phyloP scores from a whole-genome alignment of 2,113 vertebrate species.

The Vimba vimba region DNA sequence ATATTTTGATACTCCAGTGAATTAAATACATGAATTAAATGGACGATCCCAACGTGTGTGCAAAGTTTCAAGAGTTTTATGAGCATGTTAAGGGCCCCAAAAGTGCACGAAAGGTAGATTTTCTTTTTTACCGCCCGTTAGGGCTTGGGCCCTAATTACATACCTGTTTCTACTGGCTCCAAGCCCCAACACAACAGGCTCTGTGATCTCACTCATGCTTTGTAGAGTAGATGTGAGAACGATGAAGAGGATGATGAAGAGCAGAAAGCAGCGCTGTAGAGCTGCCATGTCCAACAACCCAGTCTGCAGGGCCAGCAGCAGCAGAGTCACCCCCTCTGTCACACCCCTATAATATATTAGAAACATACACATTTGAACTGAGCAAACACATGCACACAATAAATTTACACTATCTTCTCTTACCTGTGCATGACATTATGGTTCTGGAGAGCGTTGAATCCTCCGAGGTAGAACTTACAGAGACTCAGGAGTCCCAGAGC shows the following conservation, averaged over 20 bases:
- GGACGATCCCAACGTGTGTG: too few relatives aligned
- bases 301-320: conserved; percentile 87
- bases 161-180: conserved; percentile 85
- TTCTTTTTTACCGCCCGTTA: too few relatives aligned
- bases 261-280: conserved; percentile 87
- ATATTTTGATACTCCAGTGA: not conserved
- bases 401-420: conserved; percentile 31
- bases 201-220: conserved; percentile 87
- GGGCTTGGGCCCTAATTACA: not conserved
- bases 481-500: conserved; percentile 83
- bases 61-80: too few relatives aligned
- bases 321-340: conserved; percentile 84
- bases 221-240: conserved; percentile 87
- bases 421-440: conserved; percentile 89
- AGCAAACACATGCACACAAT: not conserved
- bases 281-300: conserved; percentile 84
- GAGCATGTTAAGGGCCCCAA: too few relatives aligned
- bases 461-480: conserved; percentile 85
- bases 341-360: conserved; percentile 76
- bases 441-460: conserved; percentile 79
- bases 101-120: too few relatives aligned
- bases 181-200: conserved; percentile 82
- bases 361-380: not conserved
- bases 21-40: not conserved
- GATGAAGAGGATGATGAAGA: conserved; percentile 92